Percentiles rank a stretch among this genome's conserved stretches.
These are phyloP conservation scores for Eugnorisma glareosa DNA, from an alignment of 2,888 invertebrate species.

Conservation along the genomic window DNA sequence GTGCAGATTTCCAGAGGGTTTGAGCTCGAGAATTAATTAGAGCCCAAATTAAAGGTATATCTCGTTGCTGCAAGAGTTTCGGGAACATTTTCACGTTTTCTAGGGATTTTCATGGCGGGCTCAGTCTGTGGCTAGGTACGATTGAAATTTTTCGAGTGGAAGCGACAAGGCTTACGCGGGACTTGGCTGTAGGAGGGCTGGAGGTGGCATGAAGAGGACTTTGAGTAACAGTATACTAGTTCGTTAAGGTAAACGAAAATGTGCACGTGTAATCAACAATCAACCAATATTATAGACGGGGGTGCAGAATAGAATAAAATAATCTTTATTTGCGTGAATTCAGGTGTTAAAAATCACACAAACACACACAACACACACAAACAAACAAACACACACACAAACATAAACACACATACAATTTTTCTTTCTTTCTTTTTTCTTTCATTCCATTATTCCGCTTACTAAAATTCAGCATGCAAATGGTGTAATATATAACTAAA, in stretches of 20 bases:
- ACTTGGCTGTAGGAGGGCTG: constrained; percentile 49
- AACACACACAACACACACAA: too few species aligned
- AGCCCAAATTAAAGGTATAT: constrained; percentile 77
- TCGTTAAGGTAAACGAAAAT: not conserved
- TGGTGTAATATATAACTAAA: not conserved
- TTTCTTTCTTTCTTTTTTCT: too few species aligned
- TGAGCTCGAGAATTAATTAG: constrained; percentile 77
- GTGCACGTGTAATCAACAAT: not conserved
- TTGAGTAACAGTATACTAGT: not conserved
- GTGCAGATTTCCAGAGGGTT: constrained; percentile 60
- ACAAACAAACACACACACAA: too few species aligned
- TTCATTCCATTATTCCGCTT: too few species aligned
- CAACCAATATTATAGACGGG: not conserved
- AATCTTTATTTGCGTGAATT: too few species aligned
- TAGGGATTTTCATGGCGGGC: constrained; percentile 84
- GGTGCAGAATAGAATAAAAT: too few species aligned
- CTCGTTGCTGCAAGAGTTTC: constrained; percentile 77
- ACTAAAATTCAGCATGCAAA: not conserved
- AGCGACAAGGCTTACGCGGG: constrained; percentile 83
- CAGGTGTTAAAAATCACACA: too few species aligned
- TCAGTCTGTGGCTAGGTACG: constrained; percentile 83
- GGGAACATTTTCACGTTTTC: constrained; percentile 84
- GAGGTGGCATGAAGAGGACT: constrained; percentile 52
- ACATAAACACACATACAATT: too few species aligned
- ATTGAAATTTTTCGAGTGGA: constrained; percentile 90